These are phyloP conservation scores for Euphonia xanthogaster DNA, from an alignment of 2,797 vertebrate species.

Conservation along the genomic window DNA sequence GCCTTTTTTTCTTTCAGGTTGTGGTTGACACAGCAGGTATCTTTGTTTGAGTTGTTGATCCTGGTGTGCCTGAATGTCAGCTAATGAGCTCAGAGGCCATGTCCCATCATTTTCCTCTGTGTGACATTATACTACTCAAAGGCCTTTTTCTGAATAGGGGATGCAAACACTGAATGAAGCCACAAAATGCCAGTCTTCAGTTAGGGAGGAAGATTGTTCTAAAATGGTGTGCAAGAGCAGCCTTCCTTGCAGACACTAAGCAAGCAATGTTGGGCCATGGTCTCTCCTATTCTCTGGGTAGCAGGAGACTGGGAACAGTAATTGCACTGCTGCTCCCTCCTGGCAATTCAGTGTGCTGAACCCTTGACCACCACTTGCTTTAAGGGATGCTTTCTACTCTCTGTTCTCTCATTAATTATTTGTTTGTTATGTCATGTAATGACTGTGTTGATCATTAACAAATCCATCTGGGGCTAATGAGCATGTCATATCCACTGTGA, in stretches of 20 bases:
- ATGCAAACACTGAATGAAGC: neutral
- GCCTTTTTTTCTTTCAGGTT: neutral
- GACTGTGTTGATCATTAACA: constrained; percentile 42
- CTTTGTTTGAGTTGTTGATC: neutral
- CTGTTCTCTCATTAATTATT: constrained; percentile 43
- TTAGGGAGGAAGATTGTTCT: neutral
- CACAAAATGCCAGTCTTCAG: neutral
- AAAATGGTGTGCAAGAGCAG: neutral
- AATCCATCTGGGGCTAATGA: constrained; percentile 46
- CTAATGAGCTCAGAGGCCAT: neutral
- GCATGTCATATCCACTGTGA: neutral
- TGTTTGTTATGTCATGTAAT: neutral
- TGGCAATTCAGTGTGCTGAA: neutral
- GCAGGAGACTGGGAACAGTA: neutral
- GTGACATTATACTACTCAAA: neutral
- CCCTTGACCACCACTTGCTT: neutral
- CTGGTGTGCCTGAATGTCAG: neutral
- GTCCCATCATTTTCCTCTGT: neutral
- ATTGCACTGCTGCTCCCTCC: neutral
- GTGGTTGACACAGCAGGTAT: neutral
- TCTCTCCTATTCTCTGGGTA: neutral
- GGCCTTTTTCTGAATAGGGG: neutral
- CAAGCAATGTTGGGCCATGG: neutral
- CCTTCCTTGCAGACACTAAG: neutral
- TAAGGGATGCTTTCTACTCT: neutral